Conservation (phyloP, 2,888 invertebrate genomes). For the Perithous albicinctus region DNA sequence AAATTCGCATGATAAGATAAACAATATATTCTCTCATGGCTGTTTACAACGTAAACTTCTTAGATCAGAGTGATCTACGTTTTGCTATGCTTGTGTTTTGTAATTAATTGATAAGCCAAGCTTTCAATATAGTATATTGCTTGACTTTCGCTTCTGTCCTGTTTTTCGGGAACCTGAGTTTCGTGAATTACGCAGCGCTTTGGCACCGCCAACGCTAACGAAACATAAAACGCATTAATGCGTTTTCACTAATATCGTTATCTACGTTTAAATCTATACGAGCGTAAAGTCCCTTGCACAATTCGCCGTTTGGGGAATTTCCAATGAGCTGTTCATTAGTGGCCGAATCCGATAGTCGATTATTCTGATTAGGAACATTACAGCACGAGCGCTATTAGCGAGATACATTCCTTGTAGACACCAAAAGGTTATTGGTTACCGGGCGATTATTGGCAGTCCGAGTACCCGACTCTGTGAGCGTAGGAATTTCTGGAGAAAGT, state of each 20-base stretch:
- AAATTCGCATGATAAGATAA: no score
- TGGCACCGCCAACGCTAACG: background rate
- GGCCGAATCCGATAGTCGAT: background rate
- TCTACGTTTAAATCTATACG: background rate
- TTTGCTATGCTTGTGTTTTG: no score
- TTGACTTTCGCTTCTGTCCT: background rate
- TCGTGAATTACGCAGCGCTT: constrained; percentile 9
- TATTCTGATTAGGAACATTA: constrained; percentile 12
- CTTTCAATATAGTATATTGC: background rate
- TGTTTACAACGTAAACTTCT: no score
- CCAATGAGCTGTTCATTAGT: constrained; percentile 38
- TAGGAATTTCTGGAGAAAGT: constrained; percentile 42
- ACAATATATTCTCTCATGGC: no score
- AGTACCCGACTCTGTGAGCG: constrained; percentile 1
- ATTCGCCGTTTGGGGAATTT: constrained; percentile 18
- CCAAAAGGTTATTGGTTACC: no score
- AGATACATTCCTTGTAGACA: background rate
- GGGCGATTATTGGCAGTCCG: no score
- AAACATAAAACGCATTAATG: background rate
- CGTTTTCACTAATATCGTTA: constrained; percentile 8
- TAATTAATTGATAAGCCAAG: no score
- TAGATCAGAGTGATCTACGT: no score
- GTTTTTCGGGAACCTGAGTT: background rate
- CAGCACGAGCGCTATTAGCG: constrained; percentile 20
- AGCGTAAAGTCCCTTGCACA: constrained; percentile 5